These are phyloP conservation scores for Anabacerthia variegaticeps DNA, from an alignment of 2,797 vertebrate species.

Conservation along the genomic window DNA sequence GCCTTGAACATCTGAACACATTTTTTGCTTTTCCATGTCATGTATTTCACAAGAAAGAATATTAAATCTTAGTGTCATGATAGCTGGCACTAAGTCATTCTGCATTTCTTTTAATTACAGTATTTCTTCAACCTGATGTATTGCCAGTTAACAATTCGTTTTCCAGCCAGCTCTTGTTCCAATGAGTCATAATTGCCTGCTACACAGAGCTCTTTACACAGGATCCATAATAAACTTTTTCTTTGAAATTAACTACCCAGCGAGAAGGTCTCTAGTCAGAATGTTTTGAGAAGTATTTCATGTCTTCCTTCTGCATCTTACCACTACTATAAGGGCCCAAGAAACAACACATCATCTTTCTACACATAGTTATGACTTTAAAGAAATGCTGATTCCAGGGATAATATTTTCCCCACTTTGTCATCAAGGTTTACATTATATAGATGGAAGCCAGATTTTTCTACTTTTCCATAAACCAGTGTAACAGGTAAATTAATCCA, in stretches of 20 bases:
- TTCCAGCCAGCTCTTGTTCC: not conserved
- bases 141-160: constrained; percentile 1
- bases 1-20: not conserved
- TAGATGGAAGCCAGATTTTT: not conserved
- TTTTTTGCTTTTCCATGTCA: not conserved
- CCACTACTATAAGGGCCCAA: not conserved
- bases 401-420: not conserved
- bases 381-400: not conserved
- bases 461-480: not conserved
- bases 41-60: not conserved
- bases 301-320: not conserved
- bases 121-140: constrained; percentile 2
- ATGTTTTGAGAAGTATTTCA: not conserved
- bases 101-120: not conserved
- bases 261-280: fast-evolving
- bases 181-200: not conserved
- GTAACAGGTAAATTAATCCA: not conserved
- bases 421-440: not conserved
- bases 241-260: not conserved
- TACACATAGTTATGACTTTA: not conserved
- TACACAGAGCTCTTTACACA: not conserved
- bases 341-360: not conserved
- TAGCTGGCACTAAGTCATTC: not conserved
- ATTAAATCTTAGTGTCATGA: not conserved
- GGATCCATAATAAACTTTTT: not conserved